Evolutionary conservation across 2,797 vertebrate species (phyloP), one percentile per base, ranked within the genome.

Genomic region (Takifugu ocellatus): DNA sequence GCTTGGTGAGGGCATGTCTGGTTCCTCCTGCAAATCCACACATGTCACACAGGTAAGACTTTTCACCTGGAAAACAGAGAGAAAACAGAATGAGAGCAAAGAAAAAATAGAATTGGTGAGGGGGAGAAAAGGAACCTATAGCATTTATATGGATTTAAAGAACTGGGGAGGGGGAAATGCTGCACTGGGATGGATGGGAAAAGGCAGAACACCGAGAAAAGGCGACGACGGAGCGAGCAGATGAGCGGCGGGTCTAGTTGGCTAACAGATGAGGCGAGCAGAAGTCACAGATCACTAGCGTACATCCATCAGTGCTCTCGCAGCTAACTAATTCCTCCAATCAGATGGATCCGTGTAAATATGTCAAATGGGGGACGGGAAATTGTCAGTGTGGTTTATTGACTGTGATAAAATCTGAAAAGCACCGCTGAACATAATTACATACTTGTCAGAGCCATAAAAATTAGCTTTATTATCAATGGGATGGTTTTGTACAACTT

Each of bases 381-480:
- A 96, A 96, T 96, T 97, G 95, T 94, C 93, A 95, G 93, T 95
- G 94, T 94, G 92, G 94, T 96, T 97, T 96, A 96, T 97, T 97
- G 94, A 95, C 94, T 96, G 94, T 95, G 95, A 96, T 96, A 96
- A 96, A 96, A 96, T 95, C 94, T 96, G 95, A 96, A 96, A 96
- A 96, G 95, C 95, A 95, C 94, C 94, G 94, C 94, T 96, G 95
- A 94, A 97, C 95, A 97, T 96, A 97, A 96, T 97, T 96, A 96
- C 95, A 97, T 95, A 96, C 94, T 96, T 97, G 95, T 97, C 95
- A 97, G 94, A 95, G 93, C 94, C 94, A 96, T 97, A 97, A 97
- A 97, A 97, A 96, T 97, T 96, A 96, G 94, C 95, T 97, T 97
- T 97, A 96, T 96, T 97, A 96, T 96, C 95, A 96, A 96, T 94